Evolutionary conservation across 2,797 vertebrate species (phyloP).

Genomic region (Choloepus didactylus): DNA sequence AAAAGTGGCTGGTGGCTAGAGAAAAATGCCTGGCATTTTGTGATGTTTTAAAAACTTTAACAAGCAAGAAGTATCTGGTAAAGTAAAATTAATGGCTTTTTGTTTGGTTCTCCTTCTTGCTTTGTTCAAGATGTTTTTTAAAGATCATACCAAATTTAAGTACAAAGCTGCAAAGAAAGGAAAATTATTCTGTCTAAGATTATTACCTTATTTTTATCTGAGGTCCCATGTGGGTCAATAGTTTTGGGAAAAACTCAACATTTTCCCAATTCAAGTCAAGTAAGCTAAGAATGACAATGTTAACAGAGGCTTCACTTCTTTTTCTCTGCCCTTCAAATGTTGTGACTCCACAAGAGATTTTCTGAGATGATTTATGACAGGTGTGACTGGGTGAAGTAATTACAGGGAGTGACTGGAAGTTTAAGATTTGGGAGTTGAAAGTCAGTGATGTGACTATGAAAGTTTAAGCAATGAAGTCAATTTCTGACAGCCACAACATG

Average conservation of each 20-base stretch:
- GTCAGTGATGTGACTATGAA: constrained; percentile 79
- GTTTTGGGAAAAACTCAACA: constrained; percentile 67
- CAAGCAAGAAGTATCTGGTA: not conserved
- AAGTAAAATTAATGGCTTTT: not conserved
- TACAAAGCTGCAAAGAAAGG: constrained; percentile 6
- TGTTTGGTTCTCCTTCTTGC: not conserved
- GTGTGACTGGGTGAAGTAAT: constrained; percentile 85
- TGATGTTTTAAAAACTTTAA: not conserved
- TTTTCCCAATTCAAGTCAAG: constrained; percentile 75
- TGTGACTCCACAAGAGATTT: constrained; percentile 77
- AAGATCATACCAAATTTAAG: not conserved
- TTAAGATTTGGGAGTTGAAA: constrained; percentile 86
- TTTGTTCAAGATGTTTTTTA: not conserved
- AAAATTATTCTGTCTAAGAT: not conserved
- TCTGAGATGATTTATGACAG: constrained; percentile 86
- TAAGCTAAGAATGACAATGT: constrained; percentile 60
- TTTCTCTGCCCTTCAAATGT: constrained; percentile 76
- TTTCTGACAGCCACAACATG: constrained; percentile 85
- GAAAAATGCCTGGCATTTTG: not conserved
- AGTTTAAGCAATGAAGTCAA: constrained; percentile 84
- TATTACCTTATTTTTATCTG: not conserved
- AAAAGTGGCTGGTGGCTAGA: not conserved
- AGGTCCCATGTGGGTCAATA: constrained; percentile 69
- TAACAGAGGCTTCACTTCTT: constrained; percentile 74
- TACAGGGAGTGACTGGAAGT: constrained; percentile 85